Evolutionary conservation across 1,140 invertebrate species (phyloP), one percentile per base, ranked within the genome.

Genomic region (Danaus melanippus): DNA sequence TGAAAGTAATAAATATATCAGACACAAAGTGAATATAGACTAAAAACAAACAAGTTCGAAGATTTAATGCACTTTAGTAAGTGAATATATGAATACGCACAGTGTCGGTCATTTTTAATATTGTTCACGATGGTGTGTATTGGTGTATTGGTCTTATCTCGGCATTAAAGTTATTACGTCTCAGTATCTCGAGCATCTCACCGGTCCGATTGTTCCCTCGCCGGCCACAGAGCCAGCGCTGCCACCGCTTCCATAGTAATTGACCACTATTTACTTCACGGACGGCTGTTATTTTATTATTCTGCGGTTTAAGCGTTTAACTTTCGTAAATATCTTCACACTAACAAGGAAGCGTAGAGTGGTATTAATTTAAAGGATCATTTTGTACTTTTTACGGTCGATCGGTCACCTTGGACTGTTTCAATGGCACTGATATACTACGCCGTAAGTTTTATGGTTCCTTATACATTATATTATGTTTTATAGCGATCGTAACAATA

Each of bases 151-250:
- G 69, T 61, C 79, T 86, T 86, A 84, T 86, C 83, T 83, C 72
- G 76, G 76, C 76, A 81, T 82, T 86, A 83, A 80, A 84, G 76
- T 83, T 86, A 84, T 84, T 86, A 81, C 68, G 63, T 77, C 63
- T 69, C 56, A 67, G 74, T 86, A 83, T 86, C 80, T 84, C 74
- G 75, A 59, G 67, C 74, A 85, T 86, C 83, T 77, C 83, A 77
- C 79, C 80, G 77, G 79, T 78, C 76, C 83, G 76, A 84, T 86
- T 84, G 83, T 86, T 84, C 77, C 79, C 74, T 79, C 80, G 74
- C 73, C 69, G 68, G 71, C 80, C 71, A 76, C 76, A 73, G 69
- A 71, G 66, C 66, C 74, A 66, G 67, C 21, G 2, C 7, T 32
- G 21, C 21, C 21, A 32, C 62, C 76, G 74, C 70, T 74, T 78